Evolutionary conservation across 2,113 vertebrate genomes (phyloP), one percentile per base, ranked within the genome.

Genomic region (Erythrolamprus reginae): DNA sequence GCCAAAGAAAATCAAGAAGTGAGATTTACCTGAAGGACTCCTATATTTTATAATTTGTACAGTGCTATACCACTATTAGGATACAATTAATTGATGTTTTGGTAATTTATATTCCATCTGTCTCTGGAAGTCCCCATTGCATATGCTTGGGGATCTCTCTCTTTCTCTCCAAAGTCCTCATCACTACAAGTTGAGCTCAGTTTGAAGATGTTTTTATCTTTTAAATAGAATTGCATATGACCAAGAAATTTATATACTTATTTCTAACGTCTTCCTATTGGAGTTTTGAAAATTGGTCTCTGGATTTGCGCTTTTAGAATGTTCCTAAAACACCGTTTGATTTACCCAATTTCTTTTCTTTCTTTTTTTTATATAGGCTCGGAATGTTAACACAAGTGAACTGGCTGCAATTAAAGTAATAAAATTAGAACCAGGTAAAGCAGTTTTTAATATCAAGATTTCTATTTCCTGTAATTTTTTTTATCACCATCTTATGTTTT

Each of bases 341-440:
- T 42, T 45, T 58, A 12, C 24, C 9, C 33, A 51, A 23, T 53
- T 93, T 24, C 84, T 47, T 92, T 90, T 28, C 58, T 33, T 53
- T 93, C 23, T 82, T 47, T 92, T 90, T 28, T 87, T 33, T n/a
- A 5, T 87, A 55, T 94, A 99, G 99, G 98, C 99, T 95, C 98
- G 98, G 92, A 99, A 99, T 97, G 98, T 98, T 96, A 97, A 97
- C 96, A 98, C 97, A 45, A 97, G 98, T 93, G 98, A 99, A 96
- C 97, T 99, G 96, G 98, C 99, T 93, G 99, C 98, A 92, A 99
- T 99, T 97, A 99, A 99, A 98, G 98, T 99, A 96, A 99, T 99
- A 97, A 99, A 99, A 95, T 97, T 99, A 97, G 99, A 99, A 97
- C 98, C 99, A 96, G 99, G 98, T 99, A 97, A 97, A 98, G 98